A percentile compares a stretch with the other conserved stretches of the same genome.
Conservation (phyloP, 2,113 vertebrate genomes). For the Corvus moneduloides region DNA sequence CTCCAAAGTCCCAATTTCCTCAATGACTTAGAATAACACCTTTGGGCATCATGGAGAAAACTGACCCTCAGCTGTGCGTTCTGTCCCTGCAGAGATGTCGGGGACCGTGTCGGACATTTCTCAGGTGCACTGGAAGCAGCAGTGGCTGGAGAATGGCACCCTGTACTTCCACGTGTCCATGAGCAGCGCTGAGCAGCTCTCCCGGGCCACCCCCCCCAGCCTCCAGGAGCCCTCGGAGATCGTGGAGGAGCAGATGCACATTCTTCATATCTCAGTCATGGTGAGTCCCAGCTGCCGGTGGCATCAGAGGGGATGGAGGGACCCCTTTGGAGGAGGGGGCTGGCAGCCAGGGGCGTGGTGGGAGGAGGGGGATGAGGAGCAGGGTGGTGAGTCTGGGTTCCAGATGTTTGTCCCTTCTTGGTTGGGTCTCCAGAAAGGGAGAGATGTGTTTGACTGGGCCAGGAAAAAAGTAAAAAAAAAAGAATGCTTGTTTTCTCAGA, state of each 20-base stretch:
- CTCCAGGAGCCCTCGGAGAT: slow-evolving; percentile 86
- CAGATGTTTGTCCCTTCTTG: background rate
- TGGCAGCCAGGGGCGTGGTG: background rate
- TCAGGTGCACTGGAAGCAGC: slow-evolving; percentile 97
- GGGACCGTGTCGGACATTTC: slow-evolving; percentile 91
- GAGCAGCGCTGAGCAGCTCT: slow-evolving; percentile 84
- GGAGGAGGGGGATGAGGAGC: background rate
- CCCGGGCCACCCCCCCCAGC: slow-evolving; percentile 81
- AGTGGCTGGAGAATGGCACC: slow-evolving; percentile 98
- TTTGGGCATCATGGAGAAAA: accelerated
- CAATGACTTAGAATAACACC: accelerated
- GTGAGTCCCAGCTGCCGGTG: slow-evolving; percentile 70
- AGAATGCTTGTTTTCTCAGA: background rate
- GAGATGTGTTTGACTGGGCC: background rate
- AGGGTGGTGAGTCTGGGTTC: background rate
- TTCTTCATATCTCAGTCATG: slow-evolving; percentile 97
- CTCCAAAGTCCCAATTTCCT: background rate
- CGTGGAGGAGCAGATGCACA: slow-evolving; percentile 94
- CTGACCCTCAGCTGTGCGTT: background rate
- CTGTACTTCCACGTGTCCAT: slow-evolving; percentile 95
- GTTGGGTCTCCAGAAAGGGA: background rate
- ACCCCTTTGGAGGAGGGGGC: background rate
- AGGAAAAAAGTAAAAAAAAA: no score
- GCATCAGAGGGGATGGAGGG: accelerated
- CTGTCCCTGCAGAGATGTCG: slow-evolving; percentile 88